These are phyloP conservation scores for Xylota sylvarum DNA, from an alignment of 2,888 invertebrate genomes.

Conservation along the genomic window DNA sequence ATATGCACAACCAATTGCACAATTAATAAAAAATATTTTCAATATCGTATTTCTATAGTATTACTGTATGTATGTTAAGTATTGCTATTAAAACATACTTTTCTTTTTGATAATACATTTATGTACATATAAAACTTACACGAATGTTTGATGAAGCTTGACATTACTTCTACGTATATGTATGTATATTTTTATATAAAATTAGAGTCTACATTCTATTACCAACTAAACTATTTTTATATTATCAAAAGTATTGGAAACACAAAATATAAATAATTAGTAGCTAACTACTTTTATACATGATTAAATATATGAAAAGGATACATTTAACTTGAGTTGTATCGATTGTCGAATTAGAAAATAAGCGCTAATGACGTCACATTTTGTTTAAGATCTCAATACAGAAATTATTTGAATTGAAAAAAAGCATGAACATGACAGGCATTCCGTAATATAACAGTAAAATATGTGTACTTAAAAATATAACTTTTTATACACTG, in stretches of 20 bases:
- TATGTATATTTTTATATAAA: slow-evolving; percentile 74
- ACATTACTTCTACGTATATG: slow-evolving; percentile 72
- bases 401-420: slow-evolving; percentile 58
- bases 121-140: slow-evolving; percentile 44
- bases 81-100: slow-evolving; percentile 61
- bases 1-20: slow-evolving; percentile 73
- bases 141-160: slow-evolving; percentile 68
- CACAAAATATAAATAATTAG: slow-evolving; percentile 49
- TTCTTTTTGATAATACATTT: slow-evolving; percentile 62
- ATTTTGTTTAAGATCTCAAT: slow-evolving; percentile 74
- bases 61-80: slow-evolving; percentile 54
- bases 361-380: slow-evolving; percentile 71
- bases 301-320: slow-evolving; percentile 29
- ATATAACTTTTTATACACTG: slow-evolving; percentile 36
- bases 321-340: slow-evolving; percentile 47
- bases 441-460: slow-evolving; percentile 70
- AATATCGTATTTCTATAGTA: slow-evolving; percentile 66
- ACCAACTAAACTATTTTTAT: slow-evolving; percentile 75
- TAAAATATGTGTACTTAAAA: slow-evolving; percentile 63
- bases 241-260: slow-evolving; percentile 69
- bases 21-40: slow-evolving; percentile 55
- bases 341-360: slow-evolving; percentile 54
- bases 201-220: slow-evolving; percentile 71
- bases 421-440: slow-evolving; percentile 72
- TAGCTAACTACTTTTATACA: slow-evolving; percentile 69